phyloP scores from a whole-genome alignment of 2,113 vertebrate species.

The Melierax canorus region DNA sequence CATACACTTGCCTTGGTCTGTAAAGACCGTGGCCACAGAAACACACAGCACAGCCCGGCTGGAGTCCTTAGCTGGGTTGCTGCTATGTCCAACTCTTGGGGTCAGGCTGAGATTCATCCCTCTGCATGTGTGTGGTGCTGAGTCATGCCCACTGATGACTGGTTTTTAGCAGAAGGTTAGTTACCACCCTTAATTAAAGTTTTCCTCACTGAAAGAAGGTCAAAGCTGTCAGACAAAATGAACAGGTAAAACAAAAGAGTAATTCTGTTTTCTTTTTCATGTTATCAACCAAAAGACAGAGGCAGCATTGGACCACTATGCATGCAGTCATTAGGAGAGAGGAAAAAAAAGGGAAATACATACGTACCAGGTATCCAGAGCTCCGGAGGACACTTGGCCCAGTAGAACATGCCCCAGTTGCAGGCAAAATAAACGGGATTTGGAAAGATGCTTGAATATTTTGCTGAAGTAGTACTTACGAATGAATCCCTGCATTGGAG shows the following conservation, averaged over 20 bases:
- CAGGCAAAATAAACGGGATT: background rate
- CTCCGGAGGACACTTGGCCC: background rate
- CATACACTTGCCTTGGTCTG: background rate
- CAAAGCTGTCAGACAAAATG: background rate
- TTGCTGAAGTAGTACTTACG: background rate
- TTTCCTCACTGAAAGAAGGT: background rate
- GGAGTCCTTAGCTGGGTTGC: accelerated
- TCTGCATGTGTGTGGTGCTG: accelerated
- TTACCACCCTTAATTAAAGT: background rate
- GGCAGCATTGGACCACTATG: background rate
- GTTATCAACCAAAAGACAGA: background rate
- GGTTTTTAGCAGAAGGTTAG: background rate
- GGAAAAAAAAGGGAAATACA: background rate
- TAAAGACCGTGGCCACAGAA: background rate
- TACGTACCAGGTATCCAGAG: background rate
- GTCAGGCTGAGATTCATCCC: background rate
- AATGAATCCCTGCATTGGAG: background rate
- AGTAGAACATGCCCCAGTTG: background rate
- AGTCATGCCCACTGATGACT: background rate
- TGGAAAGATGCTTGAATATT: background rate
- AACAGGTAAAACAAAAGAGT: background rate
- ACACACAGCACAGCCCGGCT: background rate
- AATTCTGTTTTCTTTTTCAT: background rate
- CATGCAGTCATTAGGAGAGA: background rate
- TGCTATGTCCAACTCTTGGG: background rate